Base-by-base conservation (phyloP, 2,888 invertebrate species). In the Drosophila algonquin region DNA sequence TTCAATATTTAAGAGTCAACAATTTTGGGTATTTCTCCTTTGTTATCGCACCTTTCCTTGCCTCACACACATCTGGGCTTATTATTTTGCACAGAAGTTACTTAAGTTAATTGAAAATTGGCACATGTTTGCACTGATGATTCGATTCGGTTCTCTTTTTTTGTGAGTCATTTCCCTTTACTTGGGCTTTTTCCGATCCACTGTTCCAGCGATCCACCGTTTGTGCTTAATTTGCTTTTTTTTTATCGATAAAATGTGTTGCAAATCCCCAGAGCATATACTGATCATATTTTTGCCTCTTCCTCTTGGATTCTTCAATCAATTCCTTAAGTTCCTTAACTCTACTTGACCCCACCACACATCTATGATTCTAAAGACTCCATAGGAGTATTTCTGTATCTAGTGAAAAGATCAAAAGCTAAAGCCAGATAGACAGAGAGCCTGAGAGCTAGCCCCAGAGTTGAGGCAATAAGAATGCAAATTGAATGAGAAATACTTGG, bases 1-100 rank as follows among this genome's bases (percentile, higher is more conserved):
- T 79, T 73, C 69, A 74, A 77, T 63, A 63, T 64, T 55, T 56
- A 21, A 52, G n/a, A 72, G 54, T 55, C 72, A 71, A 71, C 63
- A 63, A 30, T 47, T 56, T 56, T 18, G 53, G 71, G 60, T 69
- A 69, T 52, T 63, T 57, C 58, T 63, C 61, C 63, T 53, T 58
- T 63, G 68, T 69, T 27, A 45, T 35, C 14, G 40, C 14, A 40
- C n/a, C 14, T n/a, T 14, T 40, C n/a, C 46, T 40, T 27, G 3
- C 3, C 21, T 21, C 21, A 2, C 21, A 21, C 18, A 50, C n/a
- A 7, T 32, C 47, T 32, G 35, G n/a, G 44, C n/a, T 44, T 35
- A 16, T 35, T 63, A 77, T 76, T 77, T 67, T 51, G 64, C 9
- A 47, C 65, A 67, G 24, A 47, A 53, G 46, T 58, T 58, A 24